Base-by-base conservation (phyloP, 2,113 vertebrate species). In the Spea multiplicata region DNA sequence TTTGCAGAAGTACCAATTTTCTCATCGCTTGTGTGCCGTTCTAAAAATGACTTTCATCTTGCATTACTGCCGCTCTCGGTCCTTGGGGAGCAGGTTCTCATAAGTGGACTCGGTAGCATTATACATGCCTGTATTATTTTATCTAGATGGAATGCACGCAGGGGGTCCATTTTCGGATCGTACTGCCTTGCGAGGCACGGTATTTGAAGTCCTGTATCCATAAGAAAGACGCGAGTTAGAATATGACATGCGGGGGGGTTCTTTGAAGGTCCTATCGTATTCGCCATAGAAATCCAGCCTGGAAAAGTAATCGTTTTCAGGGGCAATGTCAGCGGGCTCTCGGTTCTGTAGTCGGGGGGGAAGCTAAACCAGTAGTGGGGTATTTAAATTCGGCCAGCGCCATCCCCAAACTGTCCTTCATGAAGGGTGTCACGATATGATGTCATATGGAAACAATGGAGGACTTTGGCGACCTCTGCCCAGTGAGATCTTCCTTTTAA, bases 31-130 rank as follows among this genome's bases (percentile, higher is more conserved):
- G 14, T 44, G 17, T 61, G 66, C 66, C 52, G 55, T 69, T 71
- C 66, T 77, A n/a, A 16, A 77, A 62, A 61, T 70, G 46, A 77
- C 55, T 77, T 69, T 69, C 75, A 70, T 77, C 66, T 61, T 16
- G 16, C 53, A 49, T 70, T 71, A 70, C 62, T 77, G 55, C 67
- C n/a, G 44, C 66, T 70, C 30, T 52, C 13, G 46, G 49, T 46
- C 44, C 67, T 49, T 3, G 46, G 75, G 67, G 76, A 49, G 44
- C 9, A 53, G n/a, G 62, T 52, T 79, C n/a, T 16, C 30, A 66
- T 14, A 65, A 73, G 57, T 72, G 69, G 66, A 71, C 8, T 46
- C 5, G 47, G 30, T 65, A 3, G 13, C 12, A 17, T 62, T 44
- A 67, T 68, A 62, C 47, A 53, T 17, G 45, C 45, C 47, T 16